These are phyloP conservation scores for Cercopithecus mitis DNA, from an alignment of 2,797 vertebrate species.

Conservation along the genomic window DNA sequence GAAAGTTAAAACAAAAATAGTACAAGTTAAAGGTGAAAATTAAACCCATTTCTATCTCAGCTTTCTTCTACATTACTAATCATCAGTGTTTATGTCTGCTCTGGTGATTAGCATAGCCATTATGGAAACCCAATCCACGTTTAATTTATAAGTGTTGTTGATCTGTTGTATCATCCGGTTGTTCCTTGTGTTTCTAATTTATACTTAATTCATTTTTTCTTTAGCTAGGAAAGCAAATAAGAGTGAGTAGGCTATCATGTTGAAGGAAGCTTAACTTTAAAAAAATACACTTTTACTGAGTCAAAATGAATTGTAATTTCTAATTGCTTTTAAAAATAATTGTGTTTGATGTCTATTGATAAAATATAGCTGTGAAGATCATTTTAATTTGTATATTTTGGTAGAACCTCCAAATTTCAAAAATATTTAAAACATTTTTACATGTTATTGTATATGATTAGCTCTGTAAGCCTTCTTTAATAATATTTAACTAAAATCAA, in stretches of 20 bases:
- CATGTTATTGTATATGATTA: neutral
- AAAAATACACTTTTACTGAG: neutral
- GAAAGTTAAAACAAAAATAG: neutral
- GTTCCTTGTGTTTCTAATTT: neutral
- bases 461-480: neutral
- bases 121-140: fast-evolving
- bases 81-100: neutral
- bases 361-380: neutral
- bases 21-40: conserved; percentile 19
- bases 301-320: neutral
- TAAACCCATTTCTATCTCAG: neutral
- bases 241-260: neutral
- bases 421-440: neutral
- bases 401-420: neutral
- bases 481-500: conserved; percentile 14
- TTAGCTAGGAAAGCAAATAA: neutral
- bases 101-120: fast-evolving
- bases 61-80: neutral
- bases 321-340: neutral
- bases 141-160: neutral
- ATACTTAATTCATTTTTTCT: neutral
- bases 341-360: neutral
- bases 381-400: neutral
- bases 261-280: neutral
- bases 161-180: neutral